Percentiles rank a stretch among this genome's conserved stretches.
Conservation (phyloP, 2,797 vertebrate genomes). For the Sphaeramia orbicularis region DNA sequence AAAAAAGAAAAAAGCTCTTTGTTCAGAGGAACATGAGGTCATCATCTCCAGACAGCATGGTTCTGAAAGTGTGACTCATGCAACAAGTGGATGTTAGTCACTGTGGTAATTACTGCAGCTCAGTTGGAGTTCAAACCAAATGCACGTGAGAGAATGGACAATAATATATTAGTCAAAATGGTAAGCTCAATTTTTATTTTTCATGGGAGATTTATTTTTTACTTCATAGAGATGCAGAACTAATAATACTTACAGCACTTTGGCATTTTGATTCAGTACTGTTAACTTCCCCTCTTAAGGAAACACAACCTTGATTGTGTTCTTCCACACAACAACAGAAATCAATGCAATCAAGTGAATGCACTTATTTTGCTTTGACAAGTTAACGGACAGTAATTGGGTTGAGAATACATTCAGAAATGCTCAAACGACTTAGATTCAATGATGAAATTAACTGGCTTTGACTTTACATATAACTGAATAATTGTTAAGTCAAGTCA, state of each 20-base stretch:
- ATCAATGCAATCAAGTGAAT: background rate
- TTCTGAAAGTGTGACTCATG: conserved; percentile 55
- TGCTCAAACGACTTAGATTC: too few species aligned
- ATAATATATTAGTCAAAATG: too few species aligned
- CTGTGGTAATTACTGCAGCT: conserved; percentile 5
- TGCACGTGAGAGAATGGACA: background rate
- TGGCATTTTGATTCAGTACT: conserved; percentile 13
- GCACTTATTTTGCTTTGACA: conserved; percentile 1
- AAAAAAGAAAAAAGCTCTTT: conserved; percentile 14
- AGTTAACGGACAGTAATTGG: conserved; percentile 2
- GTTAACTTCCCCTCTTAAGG: conserved; percentile 2
- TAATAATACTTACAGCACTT: too few species aligned
- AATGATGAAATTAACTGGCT: too few species aligned
- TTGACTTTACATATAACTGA: too few species aligned
- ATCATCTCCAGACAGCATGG: conserved; percentile 43
- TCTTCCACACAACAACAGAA: background rate
- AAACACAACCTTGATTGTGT: conserved; percentile 1
- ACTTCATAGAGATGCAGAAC: too few species aligned
- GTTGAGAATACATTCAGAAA: too few species aligned
- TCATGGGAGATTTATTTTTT: too few species aligned
- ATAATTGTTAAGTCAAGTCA: too few species aligned
- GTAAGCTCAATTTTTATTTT: too few species aligned
- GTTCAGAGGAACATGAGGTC: conserved; percentile 39
- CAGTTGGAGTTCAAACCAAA: conserved; percentile 14
- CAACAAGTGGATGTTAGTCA: conserved; percentile 67